phyloP scores from a whole-genome alignment of 2,797 vertebrate species.

The Phalanger gymnotis region DNA sequence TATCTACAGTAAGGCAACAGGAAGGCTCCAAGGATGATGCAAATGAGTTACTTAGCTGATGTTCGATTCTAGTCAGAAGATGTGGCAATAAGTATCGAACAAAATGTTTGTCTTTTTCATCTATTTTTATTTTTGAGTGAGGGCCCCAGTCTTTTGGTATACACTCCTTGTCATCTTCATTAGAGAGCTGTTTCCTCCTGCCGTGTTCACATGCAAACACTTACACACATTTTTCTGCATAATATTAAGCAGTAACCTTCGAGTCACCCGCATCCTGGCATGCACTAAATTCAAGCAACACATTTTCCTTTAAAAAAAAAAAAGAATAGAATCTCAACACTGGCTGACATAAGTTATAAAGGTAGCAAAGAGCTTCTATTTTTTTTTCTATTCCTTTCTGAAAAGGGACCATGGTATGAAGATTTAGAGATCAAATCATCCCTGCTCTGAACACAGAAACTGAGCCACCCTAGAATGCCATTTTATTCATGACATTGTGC shows the following conservation, averaged over 20 bases:
- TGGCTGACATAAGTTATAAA: neutral
- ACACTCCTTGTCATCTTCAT: neutral
- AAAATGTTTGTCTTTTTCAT: slow-evolving; percentile 6
- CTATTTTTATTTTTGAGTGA: slow-evolving; percentile 28
- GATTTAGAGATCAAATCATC: neutral
- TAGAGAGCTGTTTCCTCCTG: slow-evolving; percentile 43
- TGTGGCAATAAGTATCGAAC: neutral
- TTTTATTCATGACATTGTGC: neutral
- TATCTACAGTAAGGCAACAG: neutral
- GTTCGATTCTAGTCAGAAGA: neutral
- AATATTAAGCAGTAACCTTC: slow-evolving; percentile 43
- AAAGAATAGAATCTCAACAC: neutral
- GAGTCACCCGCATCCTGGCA: slow-evolving; percentile 66
- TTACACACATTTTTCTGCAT: slow-evolving; percentile 44
- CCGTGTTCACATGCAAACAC: neutral
- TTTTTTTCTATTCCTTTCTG: slow-evolving; percentile 8
- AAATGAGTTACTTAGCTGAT: rapidly evolving
- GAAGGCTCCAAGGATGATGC: neutral
- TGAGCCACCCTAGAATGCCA: neutral
- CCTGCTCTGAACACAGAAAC: neutral
- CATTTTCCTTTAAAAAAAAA: neutral
- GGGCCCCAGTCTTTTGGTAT: neutral
- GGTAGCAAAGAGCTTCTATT: neutral
- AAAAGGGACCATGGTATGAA: neutral
- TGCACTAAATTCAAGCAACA: slow-evolving; percentile 17